Evolutionary conservation across 2,888 invertebrate species (phyloP).

Genomic region (Dryocosmus kuriphilus): DNA sequence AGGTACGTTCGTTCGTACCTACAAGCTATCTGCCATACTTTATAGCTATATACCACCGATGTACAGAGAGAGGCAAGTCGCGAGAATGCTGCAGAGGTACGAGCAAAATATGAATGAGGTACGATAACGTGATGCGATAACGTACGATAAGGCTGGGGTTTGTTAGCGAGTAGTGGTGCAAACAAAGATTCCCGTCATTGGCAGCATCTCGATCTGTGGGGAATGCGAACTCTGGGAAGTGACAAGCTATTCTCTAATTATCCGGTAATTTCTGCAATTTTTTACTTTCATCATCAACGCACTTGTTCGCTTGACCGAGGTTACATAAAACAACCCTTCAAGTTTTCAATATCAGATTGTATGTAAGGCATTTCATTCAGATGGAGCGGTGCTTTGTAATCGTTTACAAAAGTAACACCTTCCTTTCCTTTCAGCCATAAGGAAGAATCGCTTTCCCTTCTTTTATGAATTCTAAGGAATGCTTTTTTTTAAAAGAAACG

Average conservation of each 20-base stretch:
- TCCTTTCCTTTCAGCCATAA: not conserved
- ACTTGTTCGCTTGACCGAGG: not conserved
- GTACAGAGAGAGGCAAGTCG: slow-evolving; percentile 4
- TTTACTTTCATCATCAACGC: not conserved
- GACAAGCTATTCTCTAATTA: slow-evolving; percentile 58
- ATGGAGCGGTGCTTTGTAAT: not conserved
- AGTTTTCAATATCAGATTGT: not conserved
- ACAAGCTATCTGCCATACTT: too few relatives aligned
- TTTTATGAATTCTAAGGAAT: not conserved
- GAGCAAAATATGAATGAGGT: slow-evolving; percentile 1
- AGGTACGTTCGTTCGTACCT: slow-evolving; percentile 24
- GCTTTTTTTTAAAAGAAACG: not conserved
- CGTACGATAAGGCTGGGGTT: slow-evolving; percentile 21
- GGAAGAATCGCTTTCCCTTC: not conserved
- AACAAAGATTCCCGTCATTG: slow-evolving; percentile 75
- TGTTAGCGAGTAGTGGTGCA: slow-evolving; percentile 48
- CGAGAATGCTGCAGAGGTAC: slow-evolving; percentile 35
- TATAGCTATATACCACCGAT: too few relatives aligned
- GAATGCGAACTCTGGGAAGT: slow-evolving; percentile 61
- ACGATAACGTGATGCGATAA: slow-evolving; percentile 20
- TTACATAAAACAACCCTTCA: slow-evolving; percentile 12
- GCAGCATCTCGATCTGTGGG: slow-evolving; percentile 67
- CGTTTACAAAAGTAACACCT: not conserved
- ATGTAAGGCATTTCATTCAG: not conserved
- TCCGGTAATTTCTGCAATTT: not conserved